phyloP scores from a whole-genome alignment of 2,797 vertebrate species.

The Gymnodraco acuticeps region DNA sequence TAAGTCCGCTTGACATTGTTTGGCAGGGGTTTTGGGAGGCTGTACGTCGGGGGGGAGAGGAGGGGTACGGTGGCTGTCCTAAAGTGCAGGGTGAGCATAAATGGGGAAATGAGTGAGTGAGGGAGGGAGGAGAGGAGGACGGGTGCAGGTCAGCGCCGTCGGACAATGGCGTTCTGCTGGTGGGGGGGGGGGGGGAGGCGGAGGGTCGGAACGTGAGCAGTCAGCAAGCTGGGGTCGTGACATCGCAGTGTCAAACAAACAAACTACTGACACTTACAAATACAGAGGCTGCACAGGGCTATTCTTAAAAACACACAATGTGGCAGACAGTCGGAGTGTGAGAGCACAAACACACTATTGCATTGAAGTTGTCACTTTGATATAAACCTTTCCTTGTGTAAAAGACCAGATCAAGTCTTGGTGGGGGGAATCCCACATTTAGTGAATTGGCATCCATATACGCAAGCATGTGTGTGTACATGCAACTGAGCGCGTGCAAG shows the following conservation, averaged over 20 bases:
- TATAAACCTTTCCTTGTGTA: background rate
- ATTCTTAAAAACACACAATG: slow-evolving; percentile 86
- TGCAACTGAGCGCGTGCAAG: slow-evolving; percentile 21
- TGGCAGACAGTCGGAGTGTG: slow-evolving; percentile 59
- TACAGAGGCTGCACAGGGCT: slow-evolving; percentile 70
- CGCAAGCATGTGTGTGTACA: background rate
- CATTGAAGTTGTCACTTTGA: slow-evolving; percentile 15
- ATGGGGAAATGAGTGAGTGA: slow-evolving; percentile 65
- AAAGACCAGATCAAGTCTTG: slow-evolving; percentile 9
- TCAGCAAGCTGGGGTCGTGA: slow-evolving; percentile 88
- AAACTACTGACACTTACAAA: slow-evolving; percentile 84
- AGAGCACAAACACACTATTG: slow-evolving; percentile 50
- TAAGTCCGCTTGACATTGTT: slow-evolving; percentile 95
- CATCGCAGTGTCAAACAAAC: slow-evolving; percentile 84
- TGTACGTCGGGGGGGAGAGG: slow-evolving; percentile 33
- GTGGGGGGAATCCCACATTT: slow-evolving; percentile 13
- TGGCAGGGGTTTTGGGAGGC: slow-evolving; percentile 82
- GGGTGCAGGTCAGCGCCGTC: slow-evolving; percentile 86
- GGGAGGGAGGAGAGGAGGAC: slow-evolving; percentile 75
- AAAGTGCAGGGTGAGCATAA: slow-evolving; percentile 83
- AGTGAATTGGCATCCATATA: slow-evolving; percentile 26
- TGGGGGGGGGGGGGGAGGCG: slow-evolving; percentile 25
- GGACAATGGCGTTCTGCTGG: slow-evolving; percentile 74
- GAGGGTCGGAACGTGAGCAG: slow-evolving; percentile 87
- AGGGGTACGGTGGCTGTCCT: slow-evolving; percentile 59